phyloP scores from a whole-genome alignment of 2,888 invertebrate genomes.

The Tachystola acroxantha region DNA sequence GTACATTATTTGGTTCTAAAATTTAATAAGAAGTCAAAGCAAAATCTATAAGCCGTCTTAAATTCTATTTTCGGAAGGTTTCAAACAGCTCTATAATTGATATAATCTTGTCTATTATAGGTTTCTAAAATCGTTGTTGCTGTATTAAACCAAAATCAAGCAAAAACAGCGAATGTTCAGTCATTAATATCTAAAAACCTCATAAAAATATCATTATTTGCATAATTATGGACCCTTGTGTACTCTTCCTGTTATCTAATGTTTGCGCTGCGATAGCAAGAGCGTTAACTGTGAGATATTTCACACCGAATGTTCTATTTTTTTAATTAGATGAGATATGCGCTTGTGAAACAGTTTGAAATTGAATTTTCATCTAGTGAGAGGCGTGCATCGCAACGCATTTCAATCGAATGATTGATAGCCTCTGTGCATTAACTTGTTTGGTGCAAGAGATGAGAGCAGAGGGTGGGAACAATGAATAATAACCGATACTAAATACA shows the following conservation, averaged over 20 bases:
- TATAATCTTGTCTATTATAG: no score
- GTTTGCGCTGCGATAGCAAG: slow-evolving; percentile 27
- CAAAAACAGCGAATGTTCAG: neutral
- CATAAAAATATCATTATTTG: slow-evolving; percentile 6
- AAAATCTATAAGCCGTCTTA: no score
- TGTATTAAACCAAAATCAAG: neutral
- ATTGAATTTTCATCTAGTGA: slow-evolving; percentile 30
- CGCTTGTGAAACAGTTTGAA: slow-evolving; percentile 31
- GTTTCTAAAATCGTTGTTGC: no score
- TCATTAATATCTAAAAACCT: neutral
- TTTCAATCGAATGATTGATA: slow-evolving; percentile 39
- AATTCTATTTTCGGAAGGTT: no score
- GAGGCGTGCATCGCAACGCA: slow-evolving; percentile 25
- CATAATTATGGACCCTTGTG: slow-evolving; percentile 14
- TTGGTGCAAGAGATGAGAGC: neutral
- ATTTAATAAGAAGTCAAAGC: no score
- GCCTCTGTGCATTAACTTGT: slow-evolving; percentile 15
- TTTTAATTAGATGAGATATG: slow-evolving; percentile 22
- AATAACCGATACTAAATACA: no score
- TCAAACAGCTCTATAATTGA: no score
- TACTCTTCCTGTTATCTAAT: slow-evolving; percentile 18
- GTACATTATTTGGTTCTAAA: neutral
- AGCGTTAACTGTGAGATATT: slow-evolving; percentile 23
- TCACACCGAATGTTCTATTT: slow-evolving; percentile 26
- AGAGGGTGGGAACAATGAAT: no score